Evolutionary conservation across 2,113 vertebrate species (phyloP).

Genomic region (Lota lota): DNA sequence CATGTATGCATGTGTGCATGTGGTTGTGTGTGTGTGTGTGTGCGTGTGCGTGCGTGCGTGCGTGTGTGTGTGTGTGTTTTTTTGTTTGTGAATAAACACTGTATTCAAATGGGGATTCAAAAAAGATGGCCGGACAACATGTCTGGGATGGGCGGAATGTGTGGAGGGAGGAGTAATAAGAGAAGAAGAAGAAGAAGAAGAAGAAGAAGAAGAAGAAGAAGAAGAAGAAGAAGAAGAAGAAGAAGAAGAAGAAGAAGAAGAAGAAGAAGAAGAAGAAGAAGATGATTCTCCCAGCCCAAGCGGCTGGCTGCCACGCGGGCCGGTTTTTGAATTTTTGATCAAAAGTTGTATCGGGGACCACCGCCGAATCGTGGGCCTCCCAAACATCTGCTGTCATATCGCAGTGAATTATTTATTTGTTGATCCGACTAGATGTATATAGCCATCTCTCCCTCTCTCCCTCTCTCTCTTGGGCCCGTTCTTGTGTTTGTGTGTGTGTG

Average conservation of each 20-base stretch:
- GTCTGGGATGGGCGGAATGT: slow-evolving; percentile 10
- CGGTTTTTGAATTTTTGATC: slow-evolving; percentile 72
- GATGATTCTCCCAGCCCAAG: slow-evolving; percentile 24
- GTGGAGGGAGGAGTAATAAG: slow-evolving; percentile 20
- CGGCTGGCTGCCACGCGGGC: slow-evolving; percentile 58
- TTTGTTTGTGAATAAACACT: too few species aligned
- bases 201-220: too few species aligned
- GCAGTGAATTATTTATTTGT: slow-evolving; percentile 73
- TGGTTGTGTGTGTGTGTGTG: too few species aligned
- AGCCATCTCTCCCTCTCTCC: slow-evolving; percentile 39
- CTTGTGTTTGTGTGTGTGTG: slow-evolving; percentile 21
- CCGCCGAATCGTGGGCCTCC: slow-evolving; percentile 60
- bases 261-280: neutral
- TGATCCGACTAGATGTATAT: slow-evolving; percentile 61
- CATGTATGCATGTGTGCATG: too few species aligned
- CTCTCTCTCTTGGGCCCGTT: slow-evolving; percentile 41
- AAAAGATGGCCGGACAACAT: slow-evolving; percentile 43
- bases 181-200: slow-evolving; percentile 3
- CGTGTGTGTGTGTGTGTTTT: too few species aligned
- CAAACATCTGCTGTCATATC: slow-evolving; percentile 73
- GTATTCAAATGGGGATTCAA: neutral
- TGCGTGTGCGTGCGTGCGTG: too few species aligned
- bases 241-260: too few species aligned
- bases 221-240: too few species aligned
- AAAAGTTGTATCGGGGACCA: slow-evolving; percentile 64